These are phyloP conservation scores for Psittacus erithacus DNA, from an alignment of 2,113 vertebrate genomes.

Conservation along the genomic window DNA sequence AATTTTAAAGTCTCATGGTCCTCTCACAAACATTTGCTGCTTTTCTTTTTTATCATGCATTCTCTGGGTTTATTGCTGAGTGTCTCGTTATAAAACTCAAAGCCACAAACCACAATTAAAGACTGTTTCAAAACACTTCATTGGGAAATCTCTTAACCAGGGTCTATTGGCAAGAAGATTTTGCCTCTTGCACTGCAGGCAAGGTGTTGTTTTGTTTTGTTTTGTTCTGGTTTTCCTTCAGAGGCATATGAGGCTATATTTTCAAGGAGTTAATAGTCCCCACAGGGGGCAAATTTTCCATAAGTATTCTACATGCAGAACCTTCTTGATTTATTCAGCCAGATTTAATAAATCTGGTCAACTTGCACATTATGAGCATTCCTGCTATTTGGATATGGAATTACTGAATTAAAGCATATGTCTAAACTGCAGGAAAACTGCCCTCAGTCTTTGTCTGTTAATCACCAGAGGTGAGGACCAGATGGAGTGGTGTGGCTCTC, in stretches of 20 bases:
- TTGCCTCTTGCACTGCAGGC: not conserved
- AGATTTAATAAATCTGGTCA: not conserved
- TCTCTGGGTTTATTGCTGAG: not conserved
- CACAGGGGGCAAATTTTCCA: not conserved
- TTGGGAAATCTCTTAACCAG: not conserved
- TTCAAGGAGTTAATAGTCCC: not conserved
- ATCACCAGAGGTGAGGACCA: constrained; percentile 1
- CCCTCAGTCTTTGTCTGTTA: not conserved
- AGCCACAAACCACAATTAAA: not conserved
- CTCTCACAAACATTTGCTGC: not conserved
- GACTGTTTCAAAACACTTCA: not conserved
- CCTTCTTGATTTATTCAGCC: not conserved
- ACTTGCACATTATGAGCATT: not conserved
- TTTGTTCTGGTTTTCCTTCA: not conserved
- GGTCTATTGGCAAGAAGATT: not conserved
- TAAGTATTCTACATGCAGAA: not conserved
- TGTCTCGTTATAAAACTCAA: not conserved
- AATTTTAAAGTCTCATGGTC: not conserved
- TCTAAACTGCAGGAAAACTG: constrained; percentile 2
- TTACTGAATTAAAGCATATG: not conserved
- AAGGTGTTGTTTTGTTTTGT: not conserved
- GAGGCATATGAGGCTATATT: not conserved
- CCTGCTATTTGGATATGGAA: not conserved
- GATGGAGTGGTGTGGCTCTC: not conserved
- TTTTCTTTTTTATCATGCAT: not conserved